phyloP scores from a whole-genome alignment of 2,797 vertebrate species.

The Gambelia wislizenii region DNA sequence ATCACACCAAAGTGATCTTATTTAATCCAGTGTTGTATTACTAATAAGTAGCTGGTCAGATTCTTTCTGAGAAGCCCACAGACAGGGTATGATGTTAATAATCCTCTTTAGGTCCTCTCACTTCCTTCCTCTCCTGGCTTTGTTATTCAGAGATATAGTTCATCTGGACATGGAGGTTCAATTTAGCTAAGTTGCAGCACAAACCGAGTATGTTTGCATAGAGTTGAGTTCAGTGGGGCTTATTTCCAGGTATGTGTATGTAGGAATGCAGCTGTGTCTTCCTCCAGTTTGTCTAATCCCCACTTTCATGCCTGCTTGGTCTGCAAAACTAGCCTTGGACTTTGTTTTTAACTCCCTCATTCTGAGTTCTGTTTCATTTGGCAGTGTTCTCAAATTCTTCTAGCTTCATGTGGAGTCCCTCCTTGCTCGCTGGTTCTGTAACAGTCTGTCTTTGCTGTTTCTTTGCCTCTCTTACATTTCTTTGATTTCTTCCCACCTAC shows the following conservation, averaged over 20 bases:
- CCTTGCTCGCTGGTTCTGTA: constrained; percentile 17
- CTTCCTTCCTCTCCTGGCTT: too few species aligned
- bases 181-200: neutral
- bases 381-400: constrained; percentile 31
- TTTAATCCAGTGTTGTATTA: too few species aligned
- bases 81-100: too few species aligned
- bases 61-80: too few species aligned
- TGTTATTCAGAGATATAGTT: neutral
- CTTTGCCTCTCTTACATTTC: constrained; percentile 33
- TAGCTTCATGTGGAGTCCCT: constrained; percentile 40
- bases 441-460: constrained; percentile 37
- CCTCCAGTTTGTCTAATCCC: neutral
- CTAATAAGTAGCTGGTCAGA: too few species aligned
- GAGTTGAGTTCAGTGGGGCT: neutral
- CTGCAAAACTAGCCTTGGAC: neutral
- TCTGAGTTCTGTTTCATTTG: constrained; percentile 51
- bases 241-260: neutral
- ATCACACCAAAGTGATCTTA: too few species aligned
- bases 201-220: neutral
- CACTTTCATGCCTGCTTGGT: neutral
- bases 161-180: neutral
- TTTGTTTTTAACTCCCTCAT: constrained; percentile 35
- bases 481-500: constrained; percentile 15
- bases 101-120: neutral
- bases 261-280: neutral